Conservation (phyloP, 2,888 invertebrate genomes). For the Dryococelus australis region DNA sequence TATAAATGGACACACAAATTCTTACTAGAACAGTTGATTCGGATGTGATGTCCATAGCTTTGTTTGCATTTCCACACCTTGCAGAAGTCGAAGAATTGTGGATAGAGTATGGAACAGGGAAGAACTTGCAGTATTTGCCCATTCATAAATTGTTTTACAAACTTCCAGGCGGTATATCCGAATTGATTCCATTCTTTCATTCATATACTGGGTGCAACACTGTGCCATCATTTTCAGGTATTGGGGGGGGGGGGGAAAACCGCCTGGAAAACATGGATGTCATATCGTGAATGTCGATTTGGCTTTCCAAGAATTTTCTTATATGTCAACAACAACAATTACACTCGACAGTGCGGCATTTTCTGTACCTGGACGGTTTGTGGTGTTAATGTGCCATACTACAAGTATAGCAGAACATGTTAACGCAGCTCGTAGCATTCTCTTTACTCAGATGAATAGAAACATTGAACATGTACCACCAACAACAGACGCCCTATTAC, state of each 20-base stretch:
- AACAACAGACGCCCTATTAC: background rate
- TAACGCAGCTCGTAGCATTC: background rate
- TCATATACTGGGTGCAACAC: constrained; percentile 32
- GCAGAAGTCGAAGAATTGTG: constrained; percentile 20
- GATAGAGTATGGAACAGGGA: constrained; percentile 27
- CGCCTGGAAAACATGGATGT: constrained; percentile 30
- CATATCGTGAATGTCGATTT: background rate
- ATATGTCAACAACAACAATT: background rate
- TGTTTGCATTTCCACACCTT: constrained; percentile 17
- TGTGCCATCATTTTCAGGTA: constrained; percentile 20
- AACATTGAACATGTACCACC: constrained; percentile 29
- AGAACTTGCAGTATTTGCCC: background rate
- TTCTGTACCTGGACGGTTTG: too few species aligned
- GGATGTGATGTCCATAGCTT: constrained; percentile 29
- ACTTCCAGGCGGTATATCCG: background rate
- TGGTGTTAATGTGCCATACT: background rate
- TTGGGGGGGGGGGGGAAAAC: constrained; percentile 28
- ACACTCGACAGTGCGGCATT: background rate
- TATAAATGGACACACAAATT: background rate
- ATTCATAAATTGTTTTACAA: background rate
- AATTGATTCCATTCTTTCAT: constrained; percentile 16
- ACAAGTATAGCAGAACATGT: constrained; percentile 12
- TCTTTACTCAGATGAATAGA: constrained; percentile 32
- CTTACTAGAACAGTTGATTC: constrained; percentile 21
- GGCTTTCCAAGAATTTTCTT: constrained; percentile 19